These are phyloP conservation scores for Pharmacophagus antenor DNA, from an alignment of 2,888 invertebrate species.

Conservation along the genomic window DNA sequence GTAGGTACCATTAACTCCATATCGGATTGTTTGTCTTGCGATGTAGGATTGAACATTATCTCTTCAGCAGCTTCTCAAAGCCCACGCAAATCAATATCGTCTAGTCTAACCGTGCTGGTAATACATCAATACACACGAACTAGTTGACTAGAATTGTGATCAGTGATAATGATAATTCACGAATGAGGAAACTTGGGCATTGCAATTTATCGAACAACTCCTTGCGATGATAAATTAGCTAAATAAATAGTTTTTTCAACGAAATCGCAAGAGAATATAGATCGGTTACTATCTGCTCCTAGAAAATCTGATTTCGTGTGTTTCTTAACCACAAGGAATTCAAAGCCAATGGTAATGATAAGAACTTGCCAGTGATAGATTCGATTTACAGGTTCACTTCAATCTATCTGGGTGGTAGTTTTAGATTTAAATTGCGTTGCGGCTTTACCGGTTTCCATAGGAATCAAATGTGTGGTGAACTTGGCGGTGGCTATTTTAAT, in stretches of 20 bases:
- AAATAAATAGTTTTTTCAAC: background rate
- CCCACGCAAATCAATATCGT: conserved; percentile 67
- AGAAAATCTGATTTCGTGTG: conserved; percentile 22
- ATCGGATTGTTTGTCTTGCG: conserved; percentile 50
- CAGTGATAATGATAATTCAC: conserved; percentile 54
- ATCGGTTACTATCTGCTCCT: background rate
- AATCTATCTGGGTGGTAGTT: conserved; percentile 61
- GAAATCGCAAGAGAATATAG: background rate
- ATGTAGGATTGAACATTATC: conserved; percentile 48
- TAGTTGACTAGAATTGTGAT: conserved; percentile 61
- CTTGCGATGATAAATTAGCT: conserved; percentile 33
- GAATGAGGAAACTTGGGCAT: conserved; percentile 29
- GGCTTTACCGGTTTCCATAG: conserved; percentile 64
- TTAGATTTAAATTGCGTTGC: conserved; percentile 66
- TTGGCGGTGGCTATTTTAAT: conserved; percentile 1
- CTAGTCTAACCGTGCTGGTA: conserved; percentile 56
- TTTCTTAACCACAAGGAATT: conserved; percentile 67
- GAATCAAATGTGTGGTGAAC: conserved; percentile 43
- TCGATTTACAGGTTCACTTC: conserved; percentile 74
- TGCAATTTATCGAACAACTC: conserved; percentile 41
- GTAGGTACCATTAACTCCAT: conserved; percentile 33
- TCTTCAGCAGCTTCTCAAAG: conserved; percentile 48
- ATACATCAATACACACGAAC: conserved; percentile 52
- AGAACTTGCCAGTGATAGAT: conserved; percentile 71
- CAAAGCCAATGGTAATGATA: conserved; percentile 62